Base-by-base conservation (phyloP, 2,797 vertebrate genomes). In the Momotus momota region DNA sequence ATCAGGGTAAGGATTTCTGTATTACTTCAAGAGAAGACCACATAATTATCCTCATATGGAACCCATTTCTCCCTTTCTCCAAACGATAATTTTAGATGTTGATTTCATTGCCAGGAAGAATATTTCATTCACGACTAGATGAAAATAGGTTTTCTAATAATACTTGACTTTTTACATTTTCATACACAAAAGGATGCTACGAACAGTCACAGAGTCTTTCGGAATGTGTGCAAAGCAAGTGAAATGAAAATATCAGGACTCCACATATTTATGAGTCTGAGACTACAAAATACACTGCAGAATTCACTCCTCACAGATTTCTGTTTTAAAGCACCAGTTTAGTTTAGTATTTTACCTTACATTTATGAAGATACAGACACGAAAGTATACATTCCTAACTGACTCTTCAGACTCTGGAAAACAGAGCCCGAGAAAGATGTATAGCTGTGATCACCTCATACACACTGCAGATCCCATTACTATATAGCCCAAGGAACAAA, bases 1-100 rank as follows among this genome's bases (percentile, higher is more conserved):
- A 84, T 83, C 58, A 86, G 70, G n/a, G 82, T 55, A 86, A 82
- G 62, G 69, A 94, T 94, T 96, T 97, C 70, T 88, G 49, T 81
- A 60, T 70, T 88, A 58, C 69, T 87, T 90, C 70, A 94, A 86
- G 89, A 92, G 67, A 89, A 93, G 79, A 91, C 87, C 89, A 91
- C 62, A 41, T 86, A 88, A 96, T 94, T 93, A 88, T 52, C 40
- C 12, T 29, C 93, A 96, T 94, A 84, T 93, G 94, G 82, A 95
- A 94, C 10, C 12, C 29, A 88, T 93, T 86, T 91, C 51, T 81
- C 52, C 25, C 12, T 29, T 40, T 81, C 22, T 84, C 51, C 35
- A 86, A 92, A 91, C 7, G 19, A 62, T 62, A 91, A 89, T 85
- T 94, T 96, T 86, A 96, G 91, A 81, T 54, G 23, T 51, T 61